Evolutionary conservation across 2,888 invertebrate species (phyloP).

Genomic region (Anaspis maculata): DNA sequence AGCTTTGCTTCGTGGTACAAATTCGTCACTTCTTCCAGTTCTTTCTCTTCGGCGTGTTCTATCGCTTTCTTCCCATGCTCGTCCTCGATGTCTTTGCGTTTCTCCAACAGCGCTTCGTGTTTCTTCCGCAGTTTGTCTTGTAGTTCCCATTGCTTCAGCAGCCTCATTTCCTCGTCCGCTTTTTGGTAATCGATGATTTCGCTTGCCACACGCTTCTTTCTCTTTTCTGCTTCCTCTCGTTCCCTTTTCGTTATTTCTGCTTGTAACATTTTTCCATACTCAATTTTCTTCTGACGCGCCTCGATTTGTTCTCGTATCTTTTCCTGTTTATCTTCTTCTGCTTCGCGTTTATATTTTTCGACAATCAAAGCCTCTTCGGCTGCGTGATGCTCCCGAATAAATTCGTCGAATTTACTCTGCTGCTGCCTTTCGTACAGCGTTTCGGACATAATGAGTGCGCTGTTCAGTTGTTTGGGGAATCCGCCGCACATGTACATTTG

Average conservation of each 20-base stretch:
- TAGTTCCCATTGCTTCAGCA: slow-evolving; percentile 5
- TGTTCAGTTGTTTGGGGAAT: slow-evolving; percentile 30
- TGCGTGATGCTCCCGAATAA: slow-evolving; percentile 30
- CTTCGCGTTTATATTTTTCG: slow-evolving; percentile 24
- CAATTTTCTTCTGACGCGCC: slow-evolving; percentile 3
- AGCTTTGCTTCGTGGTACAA: slow-evolving; percentile 43
- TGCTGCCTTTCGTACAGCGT: slow-evolving; percentile 32
- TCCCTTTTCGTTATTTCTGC: slow-evolving; percentile 2
- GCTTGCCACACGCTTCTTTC: slow-evolving; percentile 1
- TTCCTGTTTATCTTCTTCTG: slow-evolving; percentile 25
- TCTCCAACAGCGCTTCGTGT: background rate
- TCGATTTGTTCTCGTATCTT: slow-evolving; percentile 22
- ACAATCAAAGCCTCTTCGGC: slow-evolving; percentile 26
- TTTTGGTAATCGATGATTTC: slow-evolving; percentile 4
- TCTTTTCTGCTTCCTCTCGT: slow-evolving; percentile 1
- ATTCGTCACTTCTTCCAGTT: slow-evolving; percentile 41
- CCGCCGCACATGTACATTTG: slow-evolving; percentile 29
- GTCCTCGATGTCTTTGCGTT: slow-evolving; percentile 20
- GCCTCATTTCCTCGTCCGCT: slow-evolving; percentile 5
- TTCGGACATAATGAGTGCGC: slow-evolving; percentile 32
- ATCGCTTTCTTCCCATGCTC: slow-evolving; percentile 32
- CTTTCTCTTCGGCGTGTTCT: slow-evolving; percentile 40
- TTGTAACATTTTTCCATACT: background rate
- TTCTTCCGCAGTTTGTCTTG: slow-evolving; percentile 2
- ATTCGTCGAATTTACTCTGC: slow-evolving; percentile 31